A percentile compares a stretch with the other conserved stretches of the same genome.
Conservation (phyloP, 2,888 invertebrate genomes). For the Himalopsyche anomala region DNA sequence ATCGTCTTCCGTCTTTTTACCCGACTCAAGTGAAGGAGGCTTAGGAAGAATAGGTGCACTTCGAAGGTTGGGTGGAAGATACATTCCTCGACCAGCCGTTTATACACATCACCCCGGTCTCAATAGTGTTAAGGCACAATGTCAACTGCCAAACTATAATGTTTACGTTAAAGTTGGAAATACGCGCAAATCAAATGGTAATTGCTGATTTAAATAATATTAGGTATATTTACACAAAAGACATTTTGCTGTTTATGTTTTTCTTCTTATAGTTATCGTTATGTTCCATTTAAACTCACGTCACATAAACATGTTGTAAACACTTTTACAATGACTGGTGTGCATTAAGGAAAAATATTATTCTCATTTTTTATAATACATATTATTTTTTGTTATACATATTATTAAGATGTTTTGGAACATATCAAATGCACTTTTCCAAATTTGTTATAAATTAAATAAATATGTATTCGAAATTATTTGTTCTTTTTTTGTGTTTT, state of each 20-base stretch:
- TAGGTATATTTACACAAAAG: neutral
- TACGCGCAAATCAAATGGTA: slow-evolving; percentile 54
- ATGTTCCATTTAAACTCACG: neutral
- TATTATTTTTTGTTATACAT: slow-evolving; percentile 11
- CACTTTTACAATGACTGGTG: neutral
- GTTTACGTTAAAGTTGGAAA: slow-evolving; percentile 61
- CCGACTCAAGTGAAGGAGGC: slow-evolving; percentile 32
- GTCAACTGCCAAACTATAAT: slow-evolving; percentile 58
- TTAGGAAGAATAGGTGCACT: slow-evolving; percentile 52
- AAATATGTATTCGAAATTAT: slow-evolving; percentile 23
- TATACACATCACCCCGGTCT: slow-evolving; percentile 59
- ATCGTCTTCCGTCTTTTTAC: neutral
- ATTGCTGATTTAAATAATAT: slow-evolving; percentile 48
- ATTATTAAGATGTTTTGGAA: neutral
- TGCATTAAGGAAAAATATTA: neutral
- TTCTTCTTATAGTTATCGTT: neutral
- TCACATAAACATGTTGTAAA: neutral
- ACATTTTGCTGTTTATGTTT: neutral
- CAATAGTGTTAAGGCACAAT: slow-evolving; percentile 49
- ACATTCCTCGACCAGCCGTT: slow-evolving; percentile 44
- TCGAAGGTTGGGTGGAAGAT: slow-evolving; percentile 38
- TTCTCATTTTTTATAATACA: slow-evolving; percentile 11
- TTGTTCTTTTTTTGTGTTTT: no score
- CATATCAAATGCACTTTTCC: slow-evolving; percentile 16
- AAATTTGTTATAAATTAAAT: neutral